These are phyloP conservation scores for Microcebus lehilahytsara DNA, from an alignment of 2,113 vertebrate species.

Conservation along the genomic window DNA sequence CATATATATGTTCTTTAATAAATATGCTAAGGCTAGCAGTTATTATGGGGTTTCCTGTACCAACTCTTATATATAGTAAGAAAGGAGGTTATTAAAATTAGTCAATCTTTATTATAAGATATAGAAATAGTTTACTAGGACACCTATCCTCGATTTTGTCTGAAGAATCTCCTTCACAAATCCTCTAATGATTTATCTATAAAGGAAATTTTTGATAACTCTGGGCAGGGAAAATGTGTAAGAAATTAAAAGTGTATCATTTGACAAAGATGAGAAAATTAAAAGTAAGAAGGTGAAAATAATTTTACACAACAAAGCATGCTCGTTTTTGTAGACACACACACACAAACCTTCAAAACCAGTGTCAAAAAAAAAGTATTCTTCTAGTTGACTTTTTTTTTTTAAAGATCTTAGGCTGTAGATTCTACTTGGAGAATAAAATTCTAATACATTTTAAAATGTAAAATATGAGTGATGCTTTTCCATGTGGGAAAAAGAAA, in stretches of 20 bases:
- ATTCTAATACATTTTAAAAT: not conserved
- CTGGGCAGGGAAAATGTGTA: not conserved
- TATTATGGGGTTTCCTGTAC: conserved; percentile 22
- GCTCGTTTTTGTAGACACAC: not conserved
- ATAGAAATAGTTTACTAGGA: not conserved
- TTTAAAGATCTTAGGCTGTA: not conserved
- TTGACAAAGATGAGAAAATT: conserved; percentile 31
- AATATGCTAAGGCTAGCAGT: conserved; percentile 20
- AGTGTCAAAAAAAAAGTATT: not conserved
- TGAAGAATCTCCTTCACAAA: conserved; percentile 3
- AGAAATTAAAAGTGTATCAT: not conserved
- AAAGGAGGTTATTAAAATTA: not conserved
- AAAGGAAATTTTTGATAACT: not conserved
- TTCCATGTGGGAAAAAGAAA: not conserved
- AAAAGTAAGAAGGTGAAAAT: not conserved
- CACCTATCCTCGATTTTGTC: not conserved
- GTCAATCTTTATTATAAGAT: not conserved
- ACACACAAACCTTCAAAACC: not conserved
- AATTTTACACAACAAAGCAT: not conserved
- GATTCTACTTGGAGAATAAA: not conserved
- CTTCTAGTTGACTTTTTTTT: not conserved
- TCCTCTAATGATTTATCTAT: not conserved
- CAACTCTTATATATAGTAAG: not conserved
- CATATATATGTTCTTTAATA: conserved; percentile 55
- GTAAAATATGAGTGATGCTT: not conserved